Percentiles rank a stretch among this genome's conserved stretches.
Conservation (phyloP, 2,888 invertebrate genomes). For the Brachylomia viminalis region DNA sequence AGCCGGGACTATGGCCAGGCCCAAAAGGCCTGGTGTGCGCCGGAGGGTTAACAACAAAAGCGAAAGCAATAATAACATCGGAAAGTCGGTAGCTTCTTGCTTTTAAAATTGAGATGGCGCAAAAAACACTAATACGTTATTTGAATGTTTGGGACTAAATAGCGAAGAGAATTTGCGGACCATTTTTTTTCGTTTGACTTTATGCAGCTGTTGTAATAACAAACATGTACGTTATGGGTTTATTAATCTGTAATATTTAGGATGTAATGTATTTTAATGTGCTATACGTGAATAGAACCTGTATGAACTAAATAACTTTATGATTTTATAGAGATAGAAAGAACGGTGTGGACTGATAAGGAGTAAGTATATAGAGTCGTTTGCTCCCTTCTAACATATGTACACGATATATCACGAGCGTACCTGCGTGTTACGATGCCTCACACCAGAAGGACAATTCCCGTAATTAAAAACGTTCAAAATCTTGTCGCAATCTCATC, state of each 20-base stretch:
- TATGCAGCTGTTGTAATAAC: constrained; percentile 75
- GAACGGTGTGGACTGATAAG: neutral
- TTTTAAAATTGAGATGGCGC: constrained; percentile 78
- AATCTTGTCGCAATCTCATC: no score
- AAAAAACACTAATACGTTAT: constrained; percentile 79
- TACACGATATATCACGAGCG: no score
- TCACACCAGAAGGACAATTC: no score
- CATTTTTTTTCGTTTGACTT: constrained; percentile 71
- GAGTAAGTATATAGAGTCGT: no score
- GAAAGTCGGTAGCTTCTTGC: constrained; percentile 90
- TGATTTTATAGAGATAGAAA: neutral
- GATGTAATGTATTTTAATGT: constrained; percentile 52
- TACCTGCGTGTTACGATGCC: no score
- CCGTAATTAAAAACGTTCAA: no score
- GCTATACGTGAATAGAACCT: neutral
- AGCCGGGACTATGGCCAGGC: constrained; percentile 75
- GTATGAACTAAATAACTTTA: neutral
- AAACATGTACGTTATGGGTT: constrained; percentile 66
- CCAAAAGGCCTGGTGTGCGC: constrained; percentile 81
- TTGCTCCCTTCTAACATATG: no score
- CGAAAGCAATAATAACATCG: constrained; percentile 85
- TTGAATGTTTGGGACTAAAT: constrained; percentile 70
- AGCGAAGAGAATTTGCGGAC: constrained; percentile 69
- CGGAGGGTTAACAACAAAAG: constrained; percentile 83
- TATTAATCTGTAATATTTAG: constrained; percentile 65